Evolutionary conservation across 2,888 invertebrate genomes (phyloP), one percentile per base, ranked within the genome.

Genomic region (Linyphia triangularis): DNA sequence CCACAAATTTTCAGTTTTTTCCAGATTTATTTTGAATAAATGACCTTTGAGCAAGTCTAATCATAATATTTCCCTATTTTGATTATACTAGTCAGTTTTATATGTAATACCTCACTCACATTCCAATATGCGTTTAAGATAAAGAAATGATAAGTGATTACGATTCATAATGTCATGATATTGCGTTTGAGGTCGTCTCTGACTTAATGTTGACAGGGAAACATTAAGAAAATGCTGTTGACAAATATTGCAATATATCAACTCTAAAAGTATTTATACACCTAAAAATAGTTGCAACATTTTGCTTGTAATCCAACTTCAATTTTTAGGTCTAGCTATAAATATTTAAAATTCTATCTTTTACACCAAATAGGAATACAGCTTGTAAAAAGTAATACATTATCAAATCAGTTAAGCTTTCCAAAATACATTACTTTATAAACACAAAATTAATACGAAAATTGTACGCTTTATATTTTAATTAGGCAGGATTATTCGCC

Each of bases 401-500:
- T 3, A 40, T 16, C 9, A 40, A 40, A 40, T 40, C 40, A 40
- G 1, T 40, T 40, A 13, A 40, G 40, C 4, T 13, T 40, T 40
- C 2, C 9, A 40, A 40, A 1, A 40, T 40, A n/a, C n/a, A n/a
- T n/a, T n/a, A n/a, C n/a, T n/a, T n/a, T n/a, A n/a, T 40, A 13
- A 16, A 40, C 9, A 3, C 16, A 3, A 40, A 40, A 40, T 40
- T 9, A 40, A 40, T 40, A 40, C 16, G 9, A 40, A 3, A 3
- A 1, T 1, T 9, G 40, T 3, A 2, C 3, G 16, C 10, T 51
- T 51, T 51, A 51, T n/a, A n/a, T n/a, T n/a, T n/a, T n/a, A 51
- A 51, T 10, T 9, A 16, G 16, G 5, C 51, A 51, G 33, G 70
- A 72, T 72, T 6, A 28, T 10, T 57, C 84, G 84, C 84, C 84